phyloP scores from a whole-genome alignment of 2,888 invertebrate genomes.

The Drosophila mulleri region DNA sequence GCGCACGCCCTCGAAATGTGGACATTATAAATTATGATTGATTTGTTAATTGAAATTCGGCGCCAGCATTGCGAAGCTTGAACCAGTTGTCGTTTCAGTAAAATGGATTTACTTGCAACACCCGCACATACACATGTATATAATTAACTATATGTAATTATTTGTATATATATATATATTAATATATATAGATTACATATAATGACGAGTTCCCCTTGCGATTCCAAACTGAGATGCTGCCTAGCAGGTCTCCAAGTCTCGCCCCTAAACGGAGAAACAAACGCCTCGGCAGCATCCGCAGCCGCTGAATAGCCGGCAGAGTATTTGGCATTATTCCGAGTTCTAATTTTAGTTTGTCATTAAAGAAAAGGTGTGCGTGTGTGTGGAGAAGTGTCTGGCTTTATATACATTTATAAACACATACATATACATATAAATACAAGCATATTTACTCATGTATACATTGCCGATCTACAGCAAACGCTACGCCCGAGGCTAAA shows the following conservation, averaged over 20 bases:
- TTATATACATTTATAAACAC: constrained; percentile 10
- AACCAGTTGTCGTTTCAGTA: constrained; percentile 59
- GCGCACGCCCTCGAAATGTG: constrained; percentile 52
- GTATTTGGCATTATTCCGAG: constrained; percentile 82
- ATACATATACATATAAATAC: constrained; percentile 5
- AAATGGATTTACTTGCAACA: constrained; percentile 26
- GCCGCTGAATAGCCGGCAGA: constrained; percentile 68
- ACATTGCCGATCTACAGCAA: constrained; percentile 23
- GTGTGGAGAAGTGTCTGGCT: constrained; percentile 44
- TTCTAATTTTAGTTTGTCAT: constrained; percentile 82
- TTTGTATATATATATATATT: no score
- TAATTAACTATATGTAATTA: background rate
- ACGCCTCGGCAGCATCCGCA: constrained; percentile 26
- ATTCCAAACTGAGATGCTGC: constrained; percentile 15
- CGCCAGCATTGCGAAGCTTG: constrained; percentile 55
- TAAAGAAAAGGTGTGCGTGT: constrained; percentile 63
- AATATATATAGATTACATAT: background rate
- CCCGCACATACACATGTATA: constrained; percentile 14
- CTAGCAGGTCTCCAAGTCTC: constrained; percentile 36
- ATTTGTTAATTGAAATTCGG: constrained; percentile 76
- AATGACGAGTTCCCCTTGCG: constrained; percentile 40
- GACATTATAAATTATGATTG: constrained; percentile 78
- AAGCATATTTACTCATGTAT: constrained; percentile 14
- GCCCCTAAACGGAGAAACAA: constrained; percentile 31
- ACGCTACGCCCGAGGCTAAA: constrained; percentile 30